A percentile compares a stretch with the other conserved stretches of the same genome.
These are phyloP conservation scores for Drosophila paucipuncta DNA, from an alignment of 2,888 invertebrate genomes.

Conservation along the genomic window DNA sequence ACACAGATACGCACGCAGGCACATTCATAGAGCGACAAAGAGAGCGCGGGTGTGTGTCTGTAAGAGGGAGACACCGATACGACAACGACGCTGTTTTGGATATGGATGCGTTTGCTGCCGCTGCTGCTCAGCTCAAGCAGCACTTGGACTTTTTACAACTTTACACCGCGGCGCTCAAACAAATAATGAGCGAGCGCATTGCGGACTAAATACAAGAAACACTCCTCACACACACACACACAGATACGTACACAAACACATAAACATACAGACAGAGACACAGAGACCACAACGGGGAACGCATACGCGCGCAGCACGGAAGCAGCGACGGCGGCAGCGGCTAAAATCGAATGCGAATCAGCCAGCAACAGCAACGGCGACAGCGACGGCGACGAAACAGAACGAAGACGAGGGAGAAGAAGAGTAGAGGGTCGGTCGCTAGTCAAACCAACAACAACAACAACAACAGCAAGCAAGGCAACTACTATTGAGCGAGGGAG, in stretches of 20 bases:
- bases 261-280: constrained; percentile 36
- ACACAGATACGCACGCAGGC: constrained; percentile 18
- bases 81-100: constrained; percentile 54
- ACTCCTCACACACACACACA: constrained; percentile 70
- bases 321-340: constrained; percentile 66
- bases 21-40: constrained; percentile 45
- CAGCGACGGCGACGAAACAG: constrained; percentile 33
- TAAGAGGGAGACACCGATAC: constrained; percentile 50
- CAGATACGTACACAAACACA: constrained; percentile 39
- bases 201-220: constrained; percentile 80
- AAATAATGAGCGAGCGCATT: constrained; percentile 83
- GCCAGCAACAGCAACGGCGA: constrained; percentile 55
- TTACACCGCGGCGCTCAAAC: constrained; percentile 85
- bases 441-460: constrained; percentile 55
- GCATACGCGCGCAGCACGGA: constrained; percentile 71
- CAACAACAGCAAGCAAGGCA: constrained; percentile 45
- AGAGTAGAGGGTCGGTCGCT: constrained; percentile 34
- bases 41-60: constrained; percentile 12
- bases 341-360: constrained; percentile 79
- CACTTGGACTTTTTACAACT: constrained; percentile 83
- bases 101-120: constrained; percentile 63
- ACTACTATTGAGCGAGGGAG: constrained; percentile 74
- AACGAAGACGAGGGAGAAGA: constrained; percentile 57
- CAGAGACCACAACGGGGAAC: constrained; percentile 63
- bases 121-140: constrained; percentile 55